Base-by-base conservation (phyloP, 2,113 vertebrate species). In the Amazona vittata region DNA sequence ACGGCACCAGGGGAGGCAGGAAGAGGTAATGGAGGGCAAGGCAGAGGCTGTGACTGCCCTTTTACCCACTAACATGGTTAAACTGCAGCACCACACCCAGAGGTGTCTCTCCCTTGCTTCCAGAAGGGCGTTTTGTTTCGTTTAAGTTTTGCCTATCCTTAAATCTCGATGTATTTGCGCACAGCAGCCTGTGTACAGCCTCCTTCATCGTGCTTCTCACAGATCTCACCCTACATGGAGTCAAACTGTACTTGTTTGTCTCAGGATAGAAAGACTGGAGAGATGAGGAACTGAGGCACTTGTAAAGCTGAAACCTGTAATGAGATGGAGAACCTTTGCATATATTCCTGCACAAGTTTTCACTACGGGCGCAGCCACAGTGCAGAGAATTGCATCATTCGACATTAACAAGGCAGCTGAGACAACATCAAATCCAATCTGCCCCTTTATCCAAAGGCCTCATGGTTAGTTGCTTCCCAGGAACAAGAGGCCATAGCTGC, bases 121-220 rank as follows among this genome's bases (percentile, higher is more conserved):
- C 44, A 41, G 52, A 44, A 5, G 21, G 9, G 1, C 1, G 37
- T 55, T 77, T 15, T 44, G 35, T 31, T 33, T 39, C 28, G 37
- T 39, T 59, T 39, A 39, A 52, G 33, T 43, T 83, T 37, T 59
- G 22, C 37, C 29, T 82, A 1, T 28, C 50, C 81, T 52, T 50
- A 25, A 20, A 68, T 29, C 52, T 68, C 50, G 15, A 0, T 1
- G 14, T 16, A 29, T 25, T 28, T 69, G 5, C n/a, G 6, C 67
- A 12, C 31, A 69, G 59, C 73, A 75, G 53, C 7, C 28, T 20
- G 62, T 0, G 15, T 13, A 41, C 35, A 50, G 52, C 43, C 50
- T 43, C 50, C 43, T 31, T 11, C 5, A 0, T 3, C 3, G 0
- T 4, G 64, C 43, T 64, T 26, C 80, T 60, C 60, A 26, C 3